Base-by-base conservation (phyloP, 2,888 invertebrate species). In the Disparrhopalites patrizii region DNA sequence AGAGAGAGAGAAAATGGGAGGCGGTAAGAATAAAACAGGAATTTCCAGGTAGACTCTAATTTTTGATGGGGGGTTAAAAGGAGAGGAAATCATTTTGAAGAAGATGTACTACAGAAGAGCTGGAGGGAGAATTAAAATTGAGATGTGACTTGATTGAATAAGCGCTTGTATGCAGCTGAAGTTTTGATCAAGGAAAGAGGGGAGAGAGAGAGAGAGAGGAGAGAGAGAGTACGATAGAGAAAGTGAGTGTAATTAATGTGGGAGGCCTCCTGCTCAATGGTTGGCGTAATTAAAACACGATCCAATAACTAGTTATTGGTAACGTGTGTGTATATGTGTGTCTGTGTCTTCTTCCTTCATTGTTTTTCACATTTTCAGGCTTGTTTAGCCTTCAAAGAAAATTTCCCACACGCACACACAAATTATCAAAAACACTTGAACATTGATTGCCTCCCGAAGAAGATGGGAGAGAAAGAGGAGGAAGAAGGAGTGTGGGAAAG, bases 141-240 rank as follows among this genome's bases (percentile, higher is more conserved):
- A n/a, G n/a, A n/a, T n/a, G n/a, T n/a, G n/a, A n/a, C n/a, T n/a
- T n/a, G n/a, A n/a, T n/a, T n/a, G n/a, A n/a, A n/a, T n/a, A n/a
- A n/a, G n/a, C n/a, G n/a, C n/a, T n/a, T n/a, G n/a, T n/a, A n/a
- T n/a, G n/a, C n/a, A n/a, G n/a, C n/a, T n/a, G n/a, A n/a, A n/a
- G n/a, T n/a, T n/a, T n/a, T n/a, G n/a, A n/a, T n/a, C n/a, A n/a
- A n/a, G n/a, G n/a, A n/a, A n/a, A n/a, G n/a, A 61, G 55, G 61
- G 58, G 66, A 57, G n/a, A 50, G 30, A 18, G 15, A 5, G 43
- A 43, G 43, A 10, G 43, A 43, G 43, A 40, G 28, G 54, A 60
- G 56, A 60, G 54, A 47, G 23, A 60, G 60, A 60, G 47, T 43
- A 55, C 38, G n/a, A 43, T 18, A 43, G 43, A 43, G 5, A 43